Conservation (phyloP, 2,113 vertebrate genomes). For the Sus scrofa region T2T-Sscrofa CM000827.6:107827001-107827500, state of each 20-base stretch:
- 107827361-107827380: neutral
- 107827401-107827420: neutral
- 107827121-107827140: neutral
- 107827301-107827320: neutral
- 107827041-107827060: neutral
- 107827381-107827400: neutral
- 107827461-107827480: no score
- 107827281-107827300: neutral
- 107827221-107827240: no score
- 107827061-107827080: neutral
- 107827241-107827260: neutral
- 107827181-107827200: neutral
- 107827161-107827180: neutral
- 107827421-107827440: no score
- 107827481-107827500: no score
- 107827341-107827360: neutral
- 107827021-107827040: neutral
- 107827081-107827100: neutral
- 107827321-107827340: neutral
- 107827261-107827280: neutral
- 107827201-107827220: neutral
- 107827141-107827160: neutral
- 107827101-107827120: neutral
- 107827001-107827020: no score
- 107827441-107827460: no score